These are phyloP conservation scores for Drosophila repleta DNA, from an alignment of 1,140 invertebrate genomes.

Conservation along the genomic window DNA sequence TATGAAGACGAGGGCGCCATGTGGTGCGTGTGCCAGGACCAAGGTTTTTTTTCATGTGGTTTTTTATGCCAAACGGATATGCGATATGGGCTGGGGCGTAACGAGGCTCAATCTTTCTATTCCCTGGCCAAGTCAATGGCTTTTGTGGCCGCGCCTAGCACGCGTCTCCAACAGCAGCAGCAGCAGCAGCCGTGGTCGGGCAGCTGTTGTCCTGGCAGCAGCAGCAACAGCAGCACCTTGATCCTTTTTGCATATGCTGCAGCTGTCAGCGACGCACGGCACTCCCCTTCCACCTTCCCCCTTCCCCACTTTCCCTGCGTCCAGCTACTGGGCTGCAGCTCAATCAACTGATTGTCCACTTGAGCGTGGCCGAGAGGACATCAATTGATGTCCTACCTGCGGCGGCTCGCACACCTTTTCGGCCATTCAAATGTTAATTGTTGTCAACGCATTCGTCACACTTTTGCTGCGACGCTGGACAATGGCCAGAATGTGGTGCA, in stretches of 20 bases:
- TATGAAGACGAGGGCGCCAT: constrained; percentile 62
- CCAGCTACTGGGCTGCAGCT: constrained; percentile 11
- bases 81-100: constrained; percentile 71
- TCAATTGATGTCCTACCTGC: constrained; percentile 54
- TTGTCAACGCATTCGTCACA: constrained; percentile 80
- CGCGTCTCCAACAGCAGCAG: constrained; percentile 51
- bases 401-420: constrained; percentile 37
- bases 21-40: constrained; percentile 72
- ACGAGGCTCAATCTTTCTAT: constrained; percentile 59
- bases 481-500: constrained; percentile 46
- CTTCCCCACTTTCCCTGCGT: constrained; percentile 13
- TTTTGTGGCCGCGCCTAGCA: constrained; percentile 76
- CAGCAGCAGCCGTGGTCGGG: constrained; percentile 28
- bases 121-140: constrained; percentile 64
- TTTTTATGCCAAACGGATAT: constrained; percentile 80
- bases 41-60: constrained; percentile 17
- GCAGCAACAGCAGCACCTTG: constrained; percentile 22
- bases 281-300: constrained; percentile 12
- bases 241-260: constrained; percentile 69
- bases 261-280: constrained; percentile 55
- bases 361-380: constrained; percentile 26
- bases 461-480: constrained; percentile 59
- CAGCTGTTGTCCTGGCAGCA: constrained; percentile 57
- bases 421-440: constrained; percentile 57
- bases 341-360: constrained; percentile 71